Percentiles rank a stretch among this genome's conserved stretches.
Conservation (phyloP, 2,888 invertebrate species). For the Itoplectis maculator region DNA sequence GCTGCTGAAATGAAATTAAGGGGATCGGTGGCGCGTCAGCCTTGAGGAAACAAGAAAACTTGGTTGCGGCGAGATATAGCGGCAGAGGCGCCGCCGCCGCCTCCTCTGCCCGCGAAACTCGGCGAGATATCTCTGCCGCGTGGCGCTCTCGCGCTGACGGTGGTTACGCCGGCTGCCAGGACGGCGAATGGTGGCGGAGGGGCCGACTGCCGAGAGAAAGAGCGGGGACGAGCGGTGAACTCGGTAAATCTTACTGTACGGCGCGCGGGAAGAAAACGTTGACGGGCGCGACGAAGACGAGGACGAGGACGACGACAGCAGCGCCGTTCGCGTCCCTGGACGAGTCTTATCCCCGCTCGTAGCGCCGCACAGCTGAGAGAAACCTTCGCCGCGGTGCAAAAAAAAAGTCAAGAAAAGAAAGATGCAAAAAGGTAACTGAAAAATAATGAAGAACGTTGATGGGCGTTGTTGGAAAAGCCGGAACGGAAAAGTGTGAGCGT, state of each 20-base stretch:
- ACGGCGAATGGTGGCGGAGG: too few species aligned
- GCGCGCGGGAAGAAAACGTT: slow-evolving; percentile 55
- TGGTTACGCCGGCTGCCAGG: too few species aligned
- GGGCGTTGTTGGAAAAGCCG: slow-evolving; percentile 59
- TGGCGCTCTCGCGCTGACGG: neutral
- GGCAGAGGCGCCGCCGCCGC: slow-evolving; percentile 62
- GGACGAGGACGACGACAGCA: slow-evolving; percentile 35
- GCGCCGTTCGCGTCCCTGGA: slow-evolving; percentile 12
- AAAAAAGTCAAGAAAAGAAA: slow-evolving; percentile 18
- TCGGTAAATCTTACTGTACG: slow-evolving; percentile 68
- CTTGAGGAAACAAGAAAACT: slow-evolving; percentile 81
- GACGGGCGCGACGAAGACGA: slow-evolving; percentile 22
- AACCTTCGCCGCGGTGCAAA: slow-evolving; percentile 32
- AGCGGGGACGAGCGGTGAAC: slow-evolving; percentile 30
- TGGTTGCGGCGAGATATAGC: slow-evolving; percentile 70
- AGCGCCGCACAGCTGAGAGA: slow-evolving; percentile 47
- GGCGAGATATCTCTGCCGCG: neutral
- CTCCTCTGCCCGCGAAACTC: slow-evolving; percentile 54
- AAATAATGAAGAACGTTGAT: slow-evolving; percentile 66
- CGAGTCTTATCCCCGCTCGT: slow-evolving; percentile 22
- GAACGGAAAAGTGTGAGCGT: slow-evolving; percentile 40
- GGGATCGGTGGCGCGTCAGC: slow-evolving; percentile 81
- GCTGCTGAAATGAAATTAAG: slow-evolving; percentile 79
- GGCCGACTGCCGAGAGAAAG: slow-evolving; percentile 11
- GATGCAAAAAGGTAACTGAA: slow-evolving; percentile 56